Evolutionary conservation across 1,140 invertebrate species (phyloP), one percentile per base, ranked within the genome.

Genomic region (Penaeus japonicus): DNA sequence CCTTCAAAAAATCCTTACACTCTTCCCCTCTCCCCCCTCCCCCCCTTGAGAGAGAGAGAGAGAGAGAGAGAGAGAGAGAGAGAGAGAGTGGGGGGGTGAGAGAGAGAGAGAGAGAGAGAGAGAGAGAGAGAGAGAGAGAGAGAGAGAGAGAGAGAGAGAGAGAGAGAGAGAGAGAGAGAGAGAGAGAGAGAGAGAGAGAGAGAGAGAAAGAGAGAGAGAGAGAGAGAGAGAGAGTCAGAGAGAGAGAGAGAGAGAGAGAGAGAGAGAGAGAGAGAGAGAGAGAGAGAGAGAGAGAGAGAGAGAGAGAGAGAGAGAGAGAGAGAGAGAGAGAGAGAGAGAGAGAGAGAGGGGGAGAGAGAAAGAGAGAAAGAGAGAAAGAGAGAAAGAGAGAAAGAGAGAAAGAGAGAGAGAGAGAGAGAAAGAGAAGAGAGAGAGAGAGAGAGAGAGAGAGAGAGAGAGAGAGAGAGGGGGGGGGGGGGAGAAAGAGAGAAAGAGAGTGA

Each of bases 91-190:
- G n/a, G 24, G 12, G 47, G 27, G 47, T 30, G 47, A 77, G 73
- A 77, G 73, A 77, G 75, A 20, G 35, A 47, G 18, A 47, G 75
- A 35, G 35, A 20, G 75, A 78, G 32, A 35, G 27, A 27, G 27
- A 24, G 12, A 32, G 15, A 24, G 12, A 24, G 70, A 75, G n/a
- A 12, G 12, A 12, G 70, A 75, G 0, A 12, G n/a, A 12, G 70
- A 27, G 27, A 75, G 35, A 35, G 75, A 22, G 75, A 78, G 75
- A 35, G 32, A 78, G 32, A 78, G 75, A 78, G 32, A 20, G 24
- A 18, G 32, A 47, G 75, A 35, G 73, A 77, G 73, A 77, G 73
- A 77, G 73, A 77, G 73, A 77, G 73, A 77, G 73, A 77, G 73
- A 77, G 73, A 77, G 73, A 75, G 22, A 22, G 22, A 73, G 65